Conservation (phyloP, 2,888 invertebrate genomes). For the Tetramorium bicarinatum region DNA sequence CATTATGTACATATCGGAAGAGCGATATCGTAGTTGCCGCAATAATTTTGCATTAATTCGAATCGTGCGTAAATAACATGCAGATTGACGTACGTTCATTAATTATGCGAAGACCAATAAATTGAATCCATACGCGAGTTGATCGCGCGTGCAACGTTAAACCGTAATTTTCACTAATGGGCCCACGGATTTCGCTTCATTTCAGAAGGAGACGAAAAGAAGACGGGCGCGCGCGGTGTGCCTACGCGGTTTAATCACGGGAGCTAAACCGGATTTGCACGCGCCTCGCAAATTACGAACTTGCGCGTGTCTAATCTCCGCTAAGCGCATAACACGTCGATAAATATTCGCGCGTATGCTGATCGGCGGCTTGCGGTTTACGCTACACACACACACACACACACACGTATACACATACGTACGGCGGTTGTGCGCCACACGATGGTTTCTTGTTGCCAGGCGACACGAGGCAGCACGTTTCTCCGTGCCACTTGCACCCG, state of each 20-base stretch:
- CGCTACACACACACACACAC: neutral
- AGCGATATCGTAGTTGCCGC: conserved; percentile 21
- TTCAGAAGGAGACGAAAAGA: neutral
- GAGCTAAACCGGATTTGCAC: neutral
- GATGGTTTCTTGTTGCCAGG: conserved; percentile 38
- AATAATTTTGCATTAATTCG: conserved; percentile 50
- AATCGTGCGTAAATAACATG: conserved; percentile 44
- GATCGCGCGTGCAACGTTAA: neutral
- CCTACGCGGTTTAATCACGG: neutral
- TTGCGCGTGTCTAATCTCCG: conserved; percentile 36
- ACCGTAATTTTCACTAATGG: neutral
- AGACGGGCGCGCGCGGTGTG: neutral
- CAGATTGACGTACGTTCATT: conserved; percentile 31
- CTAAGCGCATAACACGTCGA: conserved; percentile 43
- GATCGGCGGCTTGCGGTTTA: conserved; percentile 51
- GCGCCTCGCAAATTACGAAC: conserved; percentile 36
- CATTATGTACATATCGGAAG: conserved; percentile 19
- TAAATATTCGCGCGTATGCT: conserved; percentile 48
- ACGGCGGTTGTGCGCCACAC: neutral
- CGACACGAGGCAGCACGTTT: conserved; percentile 10
- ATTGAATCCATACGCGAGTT: neutral
- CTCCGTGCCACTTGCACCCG: conserved; percentile 23
- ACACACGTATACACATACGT: neutral
- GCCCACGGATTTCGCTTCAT: neutral
- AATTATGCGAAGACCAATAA: conserved; percentile 43